These are phyloP conservation scores for Oreotrochilus melanogaster DNA, from an alignment of 2,113 vertebrate genomes.

Conservation along the genomic window DNA sequence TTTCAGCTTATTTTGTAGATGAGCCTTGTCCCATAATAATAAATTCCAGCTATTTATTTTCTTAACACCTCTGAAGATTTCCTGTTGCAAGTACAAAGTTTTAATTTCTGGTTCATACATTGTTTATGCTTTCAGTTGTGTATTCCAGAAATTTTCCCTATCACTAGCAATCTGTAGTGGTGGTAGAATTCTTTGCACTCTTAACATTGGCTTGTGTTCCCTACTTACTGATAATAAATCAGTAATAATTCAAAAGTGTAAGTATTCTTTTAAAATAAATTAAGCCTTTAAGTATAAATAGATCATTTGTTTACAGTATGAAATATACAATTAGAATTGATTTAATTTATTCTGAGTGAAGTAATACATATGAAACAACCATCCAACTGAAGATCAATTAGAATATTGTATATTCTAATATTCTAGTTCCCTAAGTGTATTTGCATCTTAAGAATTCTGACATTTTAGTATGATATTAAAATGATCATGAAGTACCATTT, in stretches of 20 bases:
- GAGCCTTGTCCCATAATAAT: neutral
- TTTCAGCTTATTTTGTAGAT: neutral
- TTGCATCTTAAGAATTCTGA: conserved; percentile 23
- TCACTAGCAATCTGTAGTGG: neutral
- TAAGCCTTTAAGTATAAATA: neutral
- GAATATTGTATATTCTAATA: no score
- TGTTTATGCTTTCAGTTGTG: neutral
- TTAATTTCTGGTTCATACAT: neutral
- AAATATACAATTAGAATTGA: neutral
- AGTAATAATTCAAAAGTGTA: neutral
- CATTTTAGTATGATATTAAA: neutral
- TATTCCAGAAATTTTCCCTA: neutral
- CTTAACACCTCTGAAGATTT: neutral
- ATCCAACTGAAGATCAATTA: neutral
- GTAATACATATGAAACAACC: conserved; percentile 34
- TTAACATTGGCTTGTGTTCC: neutral
- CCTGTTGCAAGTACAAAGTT: neutral
- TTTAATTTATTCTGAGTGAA: conserved; percentile 15
- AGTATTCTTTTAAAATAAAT: neutral
- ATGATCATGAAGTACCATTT: neutral
- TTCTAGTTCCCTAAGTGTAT: neutral
- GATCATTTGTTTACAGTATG: neutral
- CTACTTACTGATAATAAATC: neutral
- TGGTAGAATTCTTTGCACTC: neutral
- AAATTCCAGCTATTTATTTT: neutral